Conservation (phyloP, 2,888 invertebrate species). For the Papilio demoleus region DNA sequence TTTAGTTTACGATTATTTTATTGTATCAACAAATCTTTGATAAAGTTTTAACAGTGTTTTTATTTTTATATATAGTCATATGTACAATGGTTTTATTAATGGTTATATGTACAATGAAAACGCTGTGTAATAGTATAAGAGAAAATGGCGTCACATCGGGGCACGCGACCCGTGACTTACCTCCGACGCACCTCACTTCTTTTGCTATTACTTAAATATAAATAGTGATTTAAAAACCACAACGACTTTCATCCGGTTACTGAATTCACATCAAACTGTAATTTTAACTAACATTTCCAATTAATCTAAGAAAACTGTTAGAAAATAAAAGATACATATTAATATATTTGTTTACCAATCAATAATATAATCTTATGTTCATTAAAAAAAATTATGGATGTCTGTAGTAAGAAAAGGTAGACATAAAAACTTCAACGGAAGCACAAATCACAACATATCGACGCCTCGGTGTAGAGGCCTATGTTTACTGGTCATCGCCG, state of each 20-base stretch:
- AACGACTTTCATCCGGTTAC: not conserved
- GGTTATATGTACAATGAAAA: conserved; percentile 34
- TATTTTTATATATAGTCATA: too few relatives aligned
- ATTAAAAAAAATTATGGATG: not conserved
- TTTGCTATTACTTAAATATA: conserved; percentile 1
- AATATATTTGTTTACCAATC: too few relatives aligned
- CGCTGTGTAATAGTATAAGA: conserved; percentile 5
- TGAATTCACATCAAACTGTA: not conserved
- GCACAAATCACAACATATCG: conserved; percentile 19
- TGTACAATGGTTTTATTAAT: too few relatives aligned
- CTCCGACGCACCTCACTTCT: conserved; percentile 15
- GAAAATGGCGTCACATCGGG: conserved; percentile 38
- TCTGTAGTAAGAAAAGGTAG: conserved; percentile 25
- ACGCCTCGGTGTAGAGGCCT: conserved; percentile 22
- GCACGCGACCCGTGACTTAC: conserved; percentile 40
- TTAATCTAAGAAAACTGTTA: too few relatives aligned
- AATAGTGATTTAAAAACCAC: not conserved
- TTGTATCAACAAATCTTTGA: too few relatives aligned
- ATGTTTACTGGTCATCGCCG: conserved; percentile 32
- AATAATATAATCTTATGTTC: too few relatives aligned
- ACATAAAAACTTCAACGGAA: conserved; percentile 33
- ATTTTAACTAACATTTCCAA: not conserved
- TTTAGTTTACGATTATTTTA: too few relatives aligned
- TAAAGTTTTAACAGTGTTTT: too few relatives aligned
- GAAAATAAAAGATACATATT: too few relatives aligned